A percentile compares a stretch with the other conserved stretches of the same genome.
Conservation (phyloP, 37 sponge, comb jelly and placozoan species). For the Ianthella basta region DNA sequence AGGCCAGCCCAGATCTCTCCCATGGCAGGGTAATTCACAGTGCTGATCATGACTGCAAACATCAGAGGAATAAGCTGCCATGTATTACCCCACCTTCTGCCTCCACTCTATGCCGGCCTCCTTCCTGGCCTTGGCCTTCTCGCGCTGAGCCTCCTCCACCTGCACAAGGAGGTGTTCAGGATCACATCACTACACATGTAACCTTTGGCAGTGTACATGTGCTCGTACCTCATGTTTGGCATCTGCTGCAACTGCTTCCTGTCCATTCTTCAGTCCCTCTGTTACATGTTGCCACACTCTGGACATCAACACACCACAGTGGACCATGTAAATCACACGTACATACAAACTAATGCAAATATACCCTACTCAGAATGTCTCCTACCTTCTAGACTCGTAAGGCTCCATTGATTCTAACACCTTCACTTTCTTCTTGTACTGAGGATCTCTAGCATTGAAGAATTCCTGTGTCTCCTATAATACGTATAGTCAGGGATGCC, state of each 20-base stretch:
- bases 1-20: too few relatives aligned
- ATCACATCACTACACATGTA: not conserved
- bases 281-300: conserved; percentile 87
- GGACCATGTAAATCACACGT: too few relatives aligned
- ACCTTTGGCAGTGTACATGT: not conserved
- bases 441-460: conserved; percentile 72
- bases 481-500: not conserved
- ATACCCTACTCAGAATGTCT: not conserved
- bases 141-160: conserved; percentile 92
- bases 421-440: conserved; percentile 84
- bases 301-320: not conserved
- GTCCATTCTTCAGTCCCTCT: conserved; percentile 49
- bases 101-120: conserved; percentile 81
- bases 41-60: too few relatives aligned
- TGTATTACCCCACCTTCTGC: conserved; percentile 44
- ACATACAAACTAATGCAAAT: too few relatives aligned
- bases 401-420: conserved; percentile 66
- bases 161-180: conserved; percentile 28
- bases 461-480: conserved; percentile 77
- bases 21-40: too few relatives aligned
- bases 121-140: conserved; percentile 70
- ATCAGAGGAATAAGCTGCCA: not conserved
- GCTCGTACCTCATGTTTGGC: conserved; percentile 83
- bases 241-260: conserved; percentile 85
- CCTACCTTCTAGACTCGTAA: conserved; percentile 69